Evolutionary conservation across 2,797 vertebrate species (phyloP).

Genomic region (Toxotes lorentzi): DNA sequence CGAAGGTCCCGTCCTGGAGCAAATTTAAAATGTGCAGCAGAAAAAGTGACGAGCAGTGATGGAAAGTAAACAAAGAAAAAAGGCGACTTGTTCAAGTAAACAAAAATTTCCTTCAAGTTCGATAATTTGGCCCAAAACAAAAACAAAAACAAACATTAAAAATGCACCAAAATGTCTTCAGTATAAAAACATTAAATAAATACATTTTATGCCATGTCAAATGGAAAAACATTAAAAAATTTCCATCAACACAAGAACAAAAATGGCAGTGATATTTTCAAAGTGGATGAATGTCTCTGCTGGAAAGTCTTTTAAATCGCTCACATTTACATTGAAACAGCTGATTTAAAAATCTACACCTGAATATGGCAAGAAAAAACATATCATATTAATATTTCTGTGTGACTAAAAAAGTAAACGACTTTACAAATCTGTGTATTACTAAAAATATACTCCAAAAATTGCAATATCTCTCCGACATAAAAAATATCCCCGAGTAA

Average conservation of each 20-base stretch:
- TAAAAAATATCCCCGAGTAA: constrained; percentile 82
- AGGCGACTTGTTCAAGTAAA: constrained; percentile 60
- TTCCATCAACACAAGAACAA: constrained; percentile 22
- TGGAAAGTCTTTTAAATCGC: constrained; percentile 38
- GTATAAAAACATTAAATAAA: constrained; percentile 53
- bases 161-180: constrained; percentile 23
- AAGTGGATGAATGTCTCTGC: constrained; percentile 48
- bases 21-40: constrained; percentile 29
- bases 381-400: constrained; percentile 60
- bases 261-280: constrained; percentile 60
- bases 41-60: constrained; percentile 31
- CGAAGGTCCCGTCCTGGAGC: constrained; percentile 10
- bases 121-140: constrained; percentile 55
- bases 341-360: constrained; percentile 66
- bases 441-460: constrained; percentile 85
- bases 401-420: constrained; percentile 83
- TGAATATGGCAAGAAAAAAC: constrained; percentile 70
- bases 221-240: constrained; percentile 40
- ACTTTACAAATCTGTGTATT: constrained; percentile 82
- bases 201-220: constrained; percentile 23
- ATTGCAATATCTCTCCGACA: constrained; percentile 62
- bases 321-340: constrained; percentile 57
- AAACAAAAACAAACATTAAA: constrained; percentile 11
- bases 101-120: constrained; percentile 56
- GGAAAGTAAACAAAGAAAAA: constrained; percentile 46